Base-by-base conservation (phyloP, 2,113 vertebrate species). In the Cranoglanis bouderius region DNA sequence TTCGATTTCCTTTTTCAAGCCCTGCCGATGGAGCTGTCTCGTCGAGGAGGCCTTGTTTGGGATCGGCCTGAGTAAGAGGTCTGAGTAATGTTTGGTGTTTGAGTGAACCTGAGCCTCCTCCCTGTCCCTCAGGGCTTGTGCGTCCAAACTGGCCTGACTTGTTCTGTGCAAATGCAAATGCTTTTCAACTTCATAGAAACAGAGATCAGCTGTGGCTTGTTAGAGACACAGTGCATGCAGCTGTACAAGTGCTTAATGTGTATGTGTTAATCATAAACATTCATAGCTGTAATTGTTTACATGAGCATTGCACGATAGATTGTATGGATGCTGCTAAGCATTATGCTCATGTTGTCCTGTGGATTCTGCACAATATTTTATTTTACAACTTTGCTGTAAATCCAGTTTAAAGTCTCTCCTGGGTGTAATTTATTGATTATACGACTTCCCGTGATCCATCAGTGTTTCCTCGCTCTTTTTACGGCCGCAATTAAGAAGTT, bases 141-240 rank as follows among this genome's bases (percentile, higher is more conserved):
- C 85, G 90, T 70, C 57, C 84, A 92, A 95, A 95, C 95, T 92
- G 92, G 95, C 94, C 77, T 29, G 89, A 94, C 95, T 82, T 92
- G 94, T 95, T 93, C 82, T 78, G 89, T 85, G 40, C 35, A 24
- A 75, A 55, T 72, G 51, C 85, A 32, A 77, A 61, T 32, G 1
- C 46, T 32, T 63, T 55, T 75, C 43, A 24, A 57, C 55, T 32
- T 81, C 2, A 24, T 74, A 72, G 57, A 82, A 75, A 83, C 55
- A 26, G 32, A 43, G 46, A 87, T 89, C 85, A 84, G 72, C 72
- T 87, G 84, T 16, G 19, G 81, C 35, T 46, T 86, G 65, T 32
- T n/a, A 67, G 32, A 83, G 63, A 55, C 26, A 53, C 49, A 24
- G 38, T 32, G 14, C 24, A 57, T 7, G 12, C 65, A 75, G 70